A percentile compares a stretch with the other conserved stretches of the same genome.
These are phyloP conservation scores for Scaptomyza graminum DNA, from an alignment of 1,140 invertebrate species.

Conservation along the genomic window DNA sequence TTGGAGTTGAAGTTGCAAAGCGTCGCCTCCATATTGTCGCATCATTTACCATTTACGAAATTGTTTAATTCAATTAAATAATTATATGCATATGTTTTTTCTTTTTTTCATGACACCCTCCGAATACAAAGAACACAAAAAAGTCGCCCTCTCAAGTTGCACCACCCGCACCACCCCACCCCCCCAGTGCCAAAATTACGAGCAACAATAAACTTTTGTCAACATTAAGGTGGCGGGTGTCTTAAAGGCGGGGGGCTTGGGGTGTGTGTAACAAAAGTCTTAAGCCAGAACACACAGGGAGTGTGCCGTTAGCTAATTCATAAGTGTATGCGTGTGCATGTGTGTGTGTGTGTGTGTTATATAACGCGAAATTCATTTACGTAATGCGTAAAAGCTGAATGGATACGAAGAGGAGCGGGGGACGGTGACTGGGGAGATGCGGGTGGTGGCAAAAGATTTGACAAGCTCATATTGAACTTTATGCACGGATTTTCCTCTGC, in stretches of 20 bases:
- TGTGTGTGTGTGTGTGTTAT: slow-evolving; percentile 3
- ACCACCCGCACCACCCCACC: slow-evolving; percentile 31
- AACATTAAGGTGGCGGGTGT: slow-evolving; percentile 26
- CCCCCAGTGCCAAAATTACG: slow-evolving; percentile 55
- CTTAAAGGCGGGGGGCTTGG: neutral
- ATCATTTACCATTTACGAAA: slow-evolving; percentile 80
- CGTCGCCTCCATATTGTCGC: slow-evolving; percentile 70
- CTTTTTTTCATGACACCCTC: no score
- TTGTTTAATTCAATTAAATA: slow-evolving; percentile 81
- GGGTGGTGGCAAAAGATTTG: slow-evolving; percentile 31
- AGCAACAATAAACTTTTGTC: slow-evolving; percentile 66
- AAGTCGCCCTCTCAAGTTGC: slow-evolving; percentile 28
- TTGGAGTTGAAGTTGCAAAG: slow-evolving; percentile 30
- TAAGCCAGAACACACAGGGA: slow-evolving; percentile 59
- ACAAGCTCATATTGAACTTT: slow-evolving; percentile 62
- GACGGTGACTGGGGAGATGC: no score
- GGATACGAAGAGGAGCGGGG: no score
- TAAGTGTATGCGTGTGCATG: slow-evolving; percentile 30
- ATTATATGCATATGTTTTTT: slow-evolving; percentile 58
- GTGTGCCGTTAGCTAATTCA: slow-evolving; percentile 71
- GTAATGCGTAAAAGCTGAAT: slow-evolving; percentile 58
- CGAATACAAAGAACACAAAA: slow-evolving; percentile 37
- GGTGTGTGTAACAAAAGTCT: slow-evolving; percentile 53
- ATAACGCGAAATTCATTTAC: slow-evolving; percentile 68
- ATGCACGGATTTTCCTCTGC: slow-evolving; percentile 54